These are phyloP conservation scores for Melanotaenia maccullochi DNA, from an alignment of 2,797 vertebrate genomes.

Conservation along the genomic window DNA sequence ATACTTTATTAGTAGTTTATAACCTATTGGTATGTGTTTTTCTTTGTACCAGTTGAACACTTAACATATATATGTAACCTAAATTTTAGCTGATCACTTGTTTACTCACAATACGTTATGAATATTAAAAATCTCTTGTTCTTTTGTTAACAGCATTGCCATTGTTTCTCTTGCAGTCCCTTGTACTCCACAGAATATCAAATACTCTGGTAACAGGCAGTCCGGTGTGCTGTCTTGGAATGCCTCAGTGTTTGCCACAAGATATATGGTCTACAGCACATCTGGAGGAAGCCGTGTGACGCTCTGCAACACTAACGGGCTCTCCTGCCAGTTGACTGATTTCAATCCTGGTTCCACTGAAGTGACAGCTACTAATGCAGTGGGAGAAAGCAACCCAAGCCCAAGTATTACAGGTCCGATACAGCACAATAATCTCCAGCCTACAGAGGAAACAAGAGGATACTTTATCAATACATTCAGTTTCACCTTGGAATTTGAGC, in stretches of 20 bases:
- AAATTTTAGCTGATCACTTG: not conserved
- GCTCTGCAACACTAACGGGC: slow-evolving; percentile 70
- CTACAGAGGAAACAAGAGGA: not conserved
- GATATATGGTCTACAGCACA: slow-evolving; percentile 70
- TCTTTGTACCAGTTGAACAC: not conserved
- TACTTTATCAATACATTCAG: not conserved
- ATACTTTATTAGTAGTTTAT: not conserved
- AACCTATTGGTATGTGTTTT: not conserved
- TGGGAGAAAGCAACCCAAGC: slow-evolving; percentile 74
- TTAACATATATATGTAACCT: not conserved
- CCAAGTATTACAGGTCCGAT: slow-evolving; percentile 59
- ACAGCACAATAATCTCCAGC: not conserved
- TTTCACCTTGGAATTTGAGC: not conserved
- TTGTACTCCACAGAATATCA: slow-evolving; percentile 72
- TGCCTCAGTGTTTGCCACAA: slow-evolving; percentile 61
- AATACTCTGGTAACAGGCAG: slow-evolving; percentile 38
- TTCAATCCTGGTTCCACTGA: slow-evolving; percentile 34
- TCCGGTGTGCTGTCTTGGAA: slow-evolving; percentile 71
- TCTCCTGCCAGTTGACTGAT: slow-evolving; percentile 68
- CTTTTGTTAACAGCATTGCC: not conserved
- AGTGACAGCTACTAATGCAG: slow-evolving; percentile 78
- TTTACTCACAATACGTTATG: not conserved
- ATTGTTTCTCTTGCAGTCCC: slow-evolving; percentile 68
- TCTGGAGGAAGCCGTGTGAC: not conserved
- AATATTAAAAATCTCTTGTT: not conserved